Evolutionary conservation across 2,113 vertebrate species (phyloP), one percentile per base, ranked within the genome.

Genomic region (human (Homo sapiens)): DNA sequence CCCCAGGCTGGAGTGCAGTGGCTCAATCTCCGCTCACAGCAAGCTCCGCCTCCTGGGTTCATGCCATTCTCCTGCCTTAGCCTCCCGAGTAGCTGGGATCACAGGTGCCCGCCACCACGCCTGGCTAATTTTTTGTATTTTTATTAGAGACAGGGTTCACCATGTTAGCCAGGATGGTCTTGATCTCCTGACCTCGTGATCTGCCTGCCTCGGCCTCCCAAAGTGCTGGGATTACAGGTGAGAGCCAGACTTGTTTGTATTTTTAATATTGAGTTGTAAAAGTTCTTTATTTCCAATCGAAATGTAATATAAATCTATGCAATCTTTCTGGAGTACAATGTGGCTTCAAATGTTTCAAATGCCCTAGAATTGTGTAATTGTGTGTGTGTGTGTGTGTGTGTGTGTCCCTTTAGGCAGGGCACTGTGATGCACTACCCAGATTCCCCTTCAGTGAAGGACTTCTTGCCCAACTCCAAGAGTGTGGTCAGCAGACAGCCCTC

Each of bases 321-420:
- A 89, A 61, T 4, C 9, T 82, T 94, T 85, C 64, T 75, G 55
- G 57, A 75, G 32, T 38, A 57, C 18, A 93, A 59, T 18, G 40
- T 68, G 61, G 57, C 88, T 96, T 95, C 66, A 64, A 32, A 32
- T 48, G 61, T 80, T 93, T 93, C n/a, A 64, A 59, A 85, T 85
- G 22, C 13, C 83, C 57, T 83, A 80, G 61, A 82, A 57, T 81
- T 27, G 61, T 12, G n/a, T 57, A 43, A 64, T 64, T 93, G 16
- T 80, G 76, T 81, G 22, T 68, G 57, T 66, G 64, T 61, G 64
- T 35, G 64, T 68, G 12, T 66, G 64, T 66, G 32, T 70, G 38
- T 23, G 18, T 75, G 27, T 76, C 20, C 32, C 13, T 82, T 43
- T 40, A 76, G 61, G 57, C 50, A 38, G 30, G 30, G 59, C 22